phyloP scores from a whole-genome alignment of 2,797 vertebrate species.

The Coracias cyanogaster region DNA sequence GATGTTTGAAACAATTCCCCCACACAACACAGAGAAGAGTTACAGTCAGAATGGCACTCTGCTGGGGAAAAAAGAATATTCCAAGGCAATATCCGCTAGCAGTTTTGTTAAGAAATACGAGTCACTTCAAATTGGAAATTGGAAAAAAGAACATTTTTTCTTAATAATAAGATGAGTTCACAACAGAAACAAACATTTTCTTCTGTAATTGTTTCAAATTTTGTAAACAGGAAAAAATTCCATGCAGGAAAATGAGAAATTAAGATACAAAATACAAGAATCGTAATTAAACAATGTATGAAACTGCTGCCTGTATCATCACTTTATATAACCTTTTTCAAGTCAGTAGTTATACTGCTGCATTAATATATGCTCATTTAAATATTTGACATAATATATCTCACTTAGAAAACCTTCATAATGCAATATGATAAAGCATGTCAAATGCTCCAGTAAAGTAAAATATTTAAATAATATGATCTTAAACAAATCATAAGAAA shows the following conservation, averaged over 20 bases:
- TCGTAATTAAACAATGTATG: not conserved
- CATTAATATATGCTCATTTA: not conserved
- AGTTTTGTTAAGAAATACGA: not conserved
- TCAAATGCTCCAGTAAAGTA: not conserved
- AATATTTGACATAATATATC: not conserved
- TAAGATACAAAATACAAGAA: not conserved
- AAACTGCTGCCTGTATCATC: not conserved
- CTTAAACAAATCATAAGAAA: slow-evolving; percentile 2
- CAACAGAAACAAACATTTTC: not conserved
- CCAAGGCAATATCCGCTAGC: not conserved
- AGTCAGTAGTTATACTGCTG: not conserved
- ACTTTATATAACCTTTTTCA: not conserved
- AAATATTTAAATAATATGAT: not conserved
- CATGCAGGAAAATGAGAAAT: not conserved
- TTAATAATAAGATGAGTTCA: not conserved
- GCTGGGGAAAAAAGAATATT: not conserved
- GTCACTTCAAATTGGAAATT: not conserved
- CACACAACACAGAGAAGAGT: not conserved
- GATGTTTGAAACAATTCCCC: not conserved
- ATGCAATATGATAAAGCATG: not conserved
- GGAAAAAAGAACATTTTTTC: not conserved
- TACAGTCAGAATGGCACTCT: not conserved
- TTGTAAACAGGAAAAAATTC: not conserved
- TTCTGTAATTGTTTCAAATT: not conserved
- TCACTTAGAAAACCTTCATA: not conserved